Conservation (phyloP, 2,797 vertebrate species). For the Erethizon dorsatum region DNA sequence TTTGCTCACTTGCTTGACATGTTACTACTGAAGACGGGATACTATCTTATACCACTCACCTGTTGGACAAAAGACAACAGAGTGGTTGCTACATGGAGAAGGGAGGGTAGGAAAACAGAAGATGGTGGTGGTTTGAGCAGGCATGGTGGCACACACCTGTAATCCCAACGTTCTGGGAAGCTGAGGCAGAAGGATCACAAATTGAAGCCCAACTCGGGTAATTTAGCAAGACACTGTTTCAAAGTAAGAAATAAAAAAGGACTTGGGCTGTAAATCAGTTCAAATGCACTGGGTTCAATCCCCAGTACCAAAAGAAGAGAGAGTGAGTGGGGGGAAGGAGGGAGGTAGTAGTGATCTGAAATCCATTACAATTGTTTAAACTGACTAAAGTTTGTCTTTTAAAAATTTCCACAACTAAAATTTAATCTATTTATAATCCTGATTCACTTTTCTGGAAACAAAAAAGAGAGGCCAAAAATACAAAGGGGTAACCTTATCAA, state of each 20-base stretch:
- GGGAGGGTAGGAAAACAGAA: background rate
- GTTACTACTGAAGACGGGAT: background rate
- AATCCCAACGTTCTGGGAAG: background rate
- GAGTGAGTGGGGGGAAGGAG: background rate
- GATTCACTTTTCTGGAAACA: constrained; percentile 24
- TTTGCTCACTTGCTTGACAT: constrained; percentile 34
- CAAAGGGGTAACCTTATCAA: background rate
- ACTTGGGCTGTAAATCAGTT: background rate
- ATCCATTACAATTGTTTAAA: background rate
- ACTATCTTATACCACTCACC: background rate
- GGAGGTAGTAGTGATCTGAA: background rate
- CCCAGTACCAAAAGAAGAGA: background rate
- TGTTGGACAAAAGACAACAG: background rate
- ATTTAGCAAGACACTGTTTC: background rate
- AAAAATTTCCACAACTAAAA: constrained; percentile 50
- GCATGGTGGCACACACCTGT: no score
- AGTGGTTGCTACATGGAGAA: background rate
- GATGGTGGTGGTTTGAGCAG: background rate
- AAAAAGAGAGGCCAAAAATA: constrained; percentile 14
- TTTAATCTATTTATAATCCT: background rate
- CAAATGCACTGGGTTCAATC: background rate
- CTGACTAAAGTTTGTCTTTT: background rate
- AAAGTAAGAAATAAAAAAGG: background rate
- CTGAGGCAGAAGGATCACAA: background rate
- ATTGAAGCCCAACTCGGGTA: background rate